Percentiles rank a stretch among this genome's conserved stretches.
Evolutionary conservation across 2,797 vertebrate genomes (phyloP).

Genomic region (Acanthiza pusilla): DNA sequence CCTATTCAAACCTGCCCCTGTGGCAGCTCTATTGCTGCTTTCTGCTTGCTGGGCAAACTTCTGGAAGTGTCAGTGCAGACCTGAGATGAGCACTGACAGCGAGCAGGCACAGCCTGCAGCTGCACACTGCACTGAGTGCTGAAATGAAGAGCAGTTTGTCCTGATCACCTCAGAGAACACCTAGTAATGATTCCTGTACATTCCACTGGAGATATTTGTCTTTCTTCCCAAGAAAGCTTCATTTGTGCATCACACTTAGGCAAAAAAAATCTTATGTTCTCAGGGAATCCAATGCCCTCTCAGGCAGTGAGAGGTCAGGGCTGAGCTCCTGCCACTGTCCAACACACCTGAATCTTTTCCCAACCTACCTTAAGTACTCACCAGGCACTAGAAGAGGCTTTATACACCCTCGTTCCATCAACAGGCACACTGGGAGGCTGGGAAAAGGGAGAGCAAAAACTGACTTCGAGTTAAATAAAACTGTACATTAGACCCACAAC

Average conservation of each 20-base stretch:
- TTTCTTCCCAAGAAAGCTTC: background rate
- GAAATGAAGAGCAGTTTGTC: background rate
- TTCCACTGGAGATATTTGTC: background rate
- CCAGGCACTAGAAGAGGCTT: background rate
- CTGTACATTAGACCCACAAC: background rate
- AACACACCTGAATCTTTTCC: background rate
- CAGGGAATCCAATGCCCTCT: background rate
- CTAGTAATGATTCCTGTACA: background rate
- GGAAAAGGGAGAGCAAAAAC: background rate
- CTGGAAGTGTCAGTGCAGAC: background rate
- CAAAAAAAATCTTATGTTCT: background rate
- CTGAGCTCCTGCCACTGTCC: background rate
- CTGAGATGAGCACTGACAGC: background rate
- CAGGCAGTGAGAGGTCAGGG: background rate
- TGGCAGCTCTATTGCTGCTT: background rate
- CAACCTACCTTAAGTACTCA: background rate
- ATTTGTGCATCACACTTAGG: background rate
- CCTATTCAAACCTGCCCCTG: background rate
- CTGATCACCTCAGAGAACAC: background rate
- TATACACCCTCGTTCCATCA: background rate
- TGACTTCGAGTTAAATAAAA: background rate
- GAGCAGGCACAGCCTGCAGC: background rate
- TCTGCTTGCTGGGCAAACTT: background rate
- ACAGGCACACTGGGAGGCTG: background rate
- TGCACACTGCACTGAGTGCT: background rate